Percentiles rank a stretch among this genome's conserved stretches.
Conservation (phyloP, 1,140 invertebrate species). For the Physella acuta region DNA sequence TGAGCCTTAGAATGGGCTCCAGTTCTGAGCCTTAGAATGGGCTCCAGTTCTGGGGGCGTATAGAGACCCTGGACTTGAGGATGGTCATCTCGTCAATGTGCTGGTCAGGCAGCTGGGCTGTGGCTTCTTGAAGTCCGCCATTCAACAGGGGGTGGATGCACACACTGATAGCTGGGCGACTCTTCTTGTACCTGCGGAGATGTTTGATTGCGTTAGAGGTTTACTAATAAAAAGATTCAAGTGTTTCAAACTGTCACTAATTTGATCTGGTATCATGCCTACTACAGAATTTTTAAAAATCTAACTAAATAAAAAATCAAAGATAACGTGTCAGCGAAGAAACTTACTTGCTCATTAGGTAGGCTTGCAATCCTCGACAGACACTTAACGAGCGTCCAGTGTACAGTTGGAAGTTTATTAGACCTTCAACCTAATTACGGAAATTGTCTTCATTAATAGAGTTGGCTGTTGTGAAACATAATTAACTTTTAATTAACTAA, state of each 20-base stretch:
- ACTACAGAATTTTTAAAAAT: too few relatives aligned
- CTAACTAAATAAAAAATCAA: too few relatives aligned
- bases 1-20: too few relatives aligned
- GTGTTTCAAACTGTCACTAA: too few relatives aligned
- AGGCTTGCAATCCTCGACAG: slow-evolving; percentile 34
- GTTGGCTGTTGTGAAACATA: neutral
- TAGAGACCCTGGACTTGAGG: slow-evolving; percentile 35
- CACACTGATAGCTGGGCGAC: slow-evolving; percentile 34
- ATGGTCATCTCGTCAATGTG: slow-evolving; percentile 42
- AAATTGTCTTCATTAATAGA: neutral
- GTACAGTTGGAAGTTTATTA: slow-evolving; percentile 38
- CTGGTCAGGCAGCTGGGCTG: slow-evolving; percentile 36
- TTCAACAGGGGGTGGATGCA: slow-evolving; percentile 37
- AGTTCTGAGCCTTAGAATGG: too few relatives aligned
- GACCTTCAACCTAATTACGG: slow-evolving; percentile 8
- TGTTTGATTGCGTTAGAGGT: too few relatives aligned
- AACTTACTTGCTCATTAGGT: slow-evolving; percentile 19
- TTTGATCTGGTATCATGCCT: too few relatives aligned
- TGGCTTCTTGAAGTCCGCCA: slow-evolving; percentile 31
- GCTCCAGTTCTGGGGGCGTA: slow-evolving; percentile 31
- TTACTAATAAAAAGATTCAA: too few relatives aligned
- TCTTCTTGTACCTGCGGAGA: slow-evolving; percentile 31
- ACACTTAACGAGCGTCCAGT: slow-evolving; percentile 31
- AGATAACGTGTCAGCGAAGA: too few relatives aligned
- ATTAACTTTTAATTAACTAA: neutral